Percentiles rank a stretch among this genome's conserved stretches.
These are phyloP conservation scores for Hypomesus transpacificus DNA, from an alignment of 2,113 vertebrate genomes.

Conservation along the genomic window DNA sequence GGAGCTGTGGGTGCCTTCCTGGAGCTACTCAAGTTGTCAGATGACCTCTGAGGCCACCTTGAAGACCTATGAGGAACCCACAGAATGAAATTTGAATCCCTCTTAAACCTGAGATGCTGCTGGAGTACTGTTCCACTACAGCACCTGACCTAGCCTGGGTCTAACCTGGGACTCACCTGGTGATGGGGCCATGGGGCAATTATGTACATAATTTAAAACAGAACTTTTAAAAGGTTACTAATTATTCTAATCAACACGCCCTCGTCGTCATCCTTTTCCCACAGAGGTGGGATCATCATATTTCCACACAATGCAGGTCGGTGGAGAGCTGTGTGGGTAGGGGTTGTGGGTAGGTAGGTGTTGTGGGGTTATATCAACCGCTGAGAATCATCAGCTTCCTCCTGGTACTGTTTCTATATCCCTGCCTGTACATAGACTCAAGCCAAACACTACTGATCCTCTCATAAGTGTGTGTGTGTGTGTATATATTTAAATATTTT, in stretches of 20 bases:
- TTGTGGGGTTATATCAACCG: slow-evolving; percentile 29
- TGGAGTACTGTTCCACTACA: slow-evolving; percentile 5
- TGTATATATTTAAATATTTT: background rate
- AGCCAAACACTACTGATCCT: slow-evolving; percentile 30
- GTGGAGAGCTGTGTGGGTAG: too few relatives aligned
- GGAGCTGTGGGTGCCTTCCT: slow-evolving; percentile 84
- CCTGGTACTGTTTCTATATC: slow-evolving; percentile 31
- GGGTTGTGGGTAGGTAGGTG: background rate
- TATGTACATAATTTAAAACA: too few relatives aligned
- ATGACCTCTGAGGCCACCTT: slow-evolving; percentile 35
- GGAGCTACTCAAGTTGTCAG: slow-evolving; percentile 73
- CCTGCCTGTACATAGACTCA: slow-evolving; percentile 24
- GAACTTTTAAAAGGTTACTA: too few relatives aligned
- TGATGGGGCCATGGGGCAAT: too few relatives aligned
- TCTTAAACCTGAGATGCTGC: slow-evolving; percentile 38
- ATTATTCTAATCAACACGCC: too few relatives aligned
- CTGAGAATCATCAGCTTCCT: slow-evolving; percentile 20
- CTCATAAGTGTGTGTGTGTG: slow-evolving; percentile 3
- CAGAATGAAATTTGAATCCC: slow-evolving; percentile 11
- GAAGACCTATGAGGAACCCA: background rate
- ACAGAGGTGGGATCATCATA: too few relatives aligned
- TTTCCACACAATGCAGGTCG: too few relatives aligned
- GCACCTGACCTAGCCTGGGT: too few relatives aligned
- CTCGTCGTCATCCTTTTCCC: too few relatives aligned
- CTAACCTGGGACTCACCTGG: too few relatives aligned